Conservation (phyloP, 2,888 invertebrate genomes). For the Urechis unicinctus region DNA sequence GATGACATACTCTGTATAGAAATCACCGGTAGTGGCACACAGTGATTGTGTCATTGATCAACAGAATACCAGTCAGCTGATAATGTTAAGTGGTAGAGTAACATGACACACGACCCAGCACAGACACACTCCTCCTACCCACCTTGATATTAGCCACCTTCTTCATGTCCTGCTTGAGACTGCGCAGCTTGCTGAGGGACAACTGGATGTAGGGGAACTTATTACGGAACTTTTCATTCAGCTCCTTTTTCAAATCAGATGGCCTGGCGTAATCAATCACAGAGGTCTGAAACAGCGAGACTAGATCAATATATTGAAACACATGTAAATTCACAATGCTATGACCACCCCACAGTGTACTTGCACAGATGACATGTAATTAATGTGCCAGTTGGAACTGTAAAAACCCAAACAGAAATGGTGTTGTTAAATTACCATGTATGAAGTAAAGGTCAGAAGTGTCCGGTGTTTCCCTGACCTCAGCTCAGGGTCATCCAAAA, state of each 20-base stretch:
- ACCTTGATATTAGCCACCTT: conserved; percentile 40
- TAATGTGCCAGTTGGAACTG: too few species aligned
- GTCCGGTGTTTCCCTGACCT: conserved; percentile 54
- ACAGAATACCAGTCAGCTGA: conserved; percentile 1
- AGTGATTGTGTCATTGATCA: background rate
- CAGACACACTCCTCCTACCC: conserved; percentile 4
- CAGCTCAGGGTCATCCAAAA: conserved; percentile 74
- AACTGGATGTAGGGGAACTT: conserved; percentile 91
- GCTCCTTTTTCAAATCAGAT: conserved; percentile 88
- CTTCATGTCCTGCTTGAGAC: conserved; percentile 88
- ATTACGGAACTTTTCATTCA: conserved; percentile 92
- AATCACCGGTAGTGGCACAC: background rate
- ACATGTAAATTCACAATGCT: too few species aligned
- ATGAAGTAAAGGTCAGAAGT: conserved; percentile 53
- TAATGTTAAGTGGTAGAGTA: too few species aligned
- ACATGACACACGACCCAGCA: too few species aligned
- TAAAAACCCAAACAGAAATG: too few species aligned
- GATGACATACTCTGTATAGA: background rate
- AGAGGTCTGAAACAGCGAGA: conserved; percentile 63
- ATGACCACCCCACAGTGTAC: too few species aligned
- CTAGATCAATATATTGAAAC: too few species aligned
- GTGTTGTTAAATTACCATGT: too few species aligned
- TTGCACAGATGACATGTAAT: too few species aligned
- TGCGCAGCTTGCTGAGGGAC: conserved; percentile 89
- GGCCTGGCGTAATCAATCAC: conserved; percentile 95